phyloP scores from a whole-genome alignment of 2,888 invertebrate species.

The Drosophila monieri region DNA sequence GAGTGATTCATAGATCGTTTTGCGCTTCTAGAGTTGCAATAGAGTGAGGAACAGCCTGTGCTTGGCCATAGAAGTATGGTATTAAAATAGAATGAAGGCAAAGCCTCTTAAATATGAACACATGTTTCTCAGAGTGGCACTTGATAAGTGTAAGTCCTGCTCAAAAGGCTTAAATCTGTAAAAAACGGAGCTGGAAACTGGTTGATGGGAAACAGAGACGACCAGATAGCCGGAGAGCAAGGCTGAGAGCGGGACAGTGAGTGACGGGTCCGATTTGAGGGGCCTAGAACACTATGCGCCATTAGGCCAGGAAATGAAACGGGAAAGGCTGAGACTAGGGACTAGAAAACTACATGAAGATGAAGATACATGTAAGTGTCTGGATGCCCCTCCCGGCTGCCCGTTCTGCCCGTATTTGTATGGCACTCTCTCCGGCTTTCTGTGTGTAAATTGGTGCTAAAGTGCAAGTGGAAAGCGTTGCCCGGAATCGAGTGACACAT shows the following conservation, averaged over 20 bases:
- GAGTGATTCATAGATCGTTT: neutral
- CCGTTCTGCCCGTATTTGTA: neutral
- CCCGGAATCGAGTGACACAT: conserved; percentile 62
- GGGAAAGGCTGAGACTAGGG: conserved; percentile 38
- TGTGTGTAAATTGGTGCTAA: conserved; percentile 43
- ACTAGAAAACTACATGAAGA: conserved; percentile 38
- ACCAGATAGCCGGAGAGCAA: neutral
- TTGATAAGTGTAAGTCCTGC: conserved; percentile 8
- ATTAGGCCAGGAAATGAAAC: conserved; percentile 44
- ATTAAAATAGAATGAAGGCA: neutral
- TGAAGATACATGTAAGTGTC: conserved; percentile 19
- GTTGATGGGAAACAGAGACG: conserved; percentile 20
- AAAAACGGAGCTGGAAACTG: conserved; percentile 30
- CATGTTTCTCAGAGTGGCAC: conserved; percentile 23
- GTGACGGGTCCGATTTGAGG: conserved; percentile 17
- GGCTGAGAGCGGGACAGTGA: conserved; percentile 6
- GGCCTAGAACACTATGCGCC: conserved; percentile 29
- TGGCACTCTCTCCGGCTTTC: conserved; percentile 5
- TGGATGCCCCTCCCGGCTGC: neutral
- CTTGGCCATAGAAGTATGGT: neutral
- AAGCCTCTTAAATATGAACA: conserved; percentile 20
- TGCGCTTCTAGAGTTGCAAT: neutral
- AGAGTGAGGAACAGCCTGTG: neutral
- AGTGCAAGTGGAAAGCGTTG: conserved; percentile 45
- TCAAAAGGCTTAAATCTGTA: conserved; percentile 25